Conservation (phyloP, 2,113 vertebrate species). For the Lophotis ruficrista region DNA sequence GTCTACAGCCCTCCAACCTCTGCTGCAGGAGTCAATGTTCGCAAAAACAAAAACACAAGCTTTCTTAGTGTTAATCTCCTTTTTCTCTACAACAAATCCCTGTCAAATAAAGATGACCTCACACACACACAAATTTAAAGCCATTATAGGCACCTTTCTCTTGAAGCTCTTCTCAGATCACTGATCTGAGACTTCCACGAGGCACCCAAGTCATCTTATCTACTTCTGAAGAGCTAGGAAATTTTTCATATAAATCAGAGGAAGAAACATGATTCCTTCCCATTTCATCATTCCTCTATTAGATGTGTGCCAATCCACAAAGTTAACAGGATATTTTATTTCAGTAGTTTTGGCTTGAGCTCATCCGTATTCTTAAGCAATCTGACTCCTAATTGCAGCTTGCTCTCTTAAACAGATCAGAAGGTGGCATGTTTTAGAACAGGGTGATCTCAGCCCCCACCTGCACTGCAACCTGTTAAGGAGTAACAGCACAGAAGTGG, state of each 20-base stretch:
- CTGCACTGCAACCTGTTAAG: neutral
- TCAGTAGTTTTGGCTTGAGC: neutral
- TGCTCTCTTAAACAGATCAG: slow-evolving; percentile 28
- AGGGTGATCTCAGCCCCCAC: slow-evolving; percentile 18
- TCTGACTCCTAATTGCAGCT: slow-evolving; percentile 11
- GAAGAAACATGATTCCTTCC: neutral
- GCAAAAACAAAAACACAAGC: neutral
- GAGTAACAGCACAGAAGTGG: neutral
- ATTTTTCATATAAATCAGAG: neutral
- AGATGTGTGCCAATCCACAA: neutral
- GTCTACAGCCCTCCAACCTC: neutral
- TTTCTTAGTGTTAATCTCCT: neutral
- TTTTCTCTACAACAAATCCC: neutral
- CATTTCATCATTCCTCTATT: neutral
- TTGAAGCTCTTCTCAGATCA: neutral
- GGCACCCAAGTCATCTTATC: neutral
- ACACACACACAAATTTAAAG: neutral
- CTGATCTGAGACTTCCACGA: neutral
- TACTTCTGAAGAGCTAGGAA: neutral
- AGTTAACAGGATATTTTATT: neutral
- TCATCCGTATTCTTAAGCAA: neutral
- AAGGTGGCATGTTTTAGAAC: slow-evolving; percentile 17
- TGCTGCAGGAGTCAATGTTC: neutral
- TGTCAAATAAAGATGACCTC: neutral
- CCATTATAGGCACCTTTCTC: neutral